Base-by-base conservation (phyloP, 2,888 invertebrate genomes). In the Adineta ricciae region DNA sequence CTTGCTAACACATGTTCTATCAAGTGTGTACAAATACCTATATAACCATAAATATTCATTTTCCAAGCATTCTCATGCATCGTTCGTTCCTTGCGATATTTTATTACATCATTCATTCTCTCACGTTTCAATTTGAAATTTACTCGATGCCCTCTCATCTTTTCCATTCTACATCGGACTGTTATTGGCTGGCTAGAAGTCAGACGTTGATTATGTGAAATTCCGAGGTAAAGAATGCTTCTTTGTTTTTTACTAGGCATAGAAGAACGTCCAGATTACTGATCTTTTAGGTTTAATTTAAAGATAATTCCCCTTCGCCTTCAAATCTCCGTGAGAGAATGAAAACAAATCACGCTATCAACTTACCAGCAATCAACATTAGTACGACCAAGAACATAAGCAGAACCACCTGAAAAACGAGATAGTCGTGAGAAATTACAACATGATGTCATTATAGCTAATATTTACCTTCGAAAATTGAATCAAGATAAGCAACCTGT, bases 361-460 rank as follows among this genome's bases (percentile, higher is more conserved):
- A 86, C 89, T 87, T 87, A 92, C 97, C 98, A 99, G 90, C 97
- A 96, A 89, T 98, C 97, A 85, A 93, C 92, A 88, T 93, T 93
- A 88, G 95, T 93, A 46, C 95, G 94, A 0, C 97, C 98, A 92
- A 98, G 92, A 88, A 96, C 96, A 91, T 97, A 97, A 0, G 97
- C 96, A 87, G 94, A 94, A 4, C 97, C 97, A 89, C 95, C 95
- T 93, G 89, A 36, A 73, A 72, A 73, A 36, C 1, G 8, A 73
- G 11, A 36, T 38, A 1, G 24, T 27, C 36, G 1, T 38, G 8
- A 21, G n/a, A 38, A 64, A n/a, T 72, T 36, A 78, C 24, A 78
- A 9, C 24, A 38, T 24, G n/a, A 41, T 41, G 19, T 38, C 11
- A n/a, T 41, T 14, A 27, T 27, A 19, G 56, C 90, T 88, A 88